phyloP scores from a whole-genome alignment of 64 coral and sea anemone species.

The Pocillopora verrucosa region DNA sequence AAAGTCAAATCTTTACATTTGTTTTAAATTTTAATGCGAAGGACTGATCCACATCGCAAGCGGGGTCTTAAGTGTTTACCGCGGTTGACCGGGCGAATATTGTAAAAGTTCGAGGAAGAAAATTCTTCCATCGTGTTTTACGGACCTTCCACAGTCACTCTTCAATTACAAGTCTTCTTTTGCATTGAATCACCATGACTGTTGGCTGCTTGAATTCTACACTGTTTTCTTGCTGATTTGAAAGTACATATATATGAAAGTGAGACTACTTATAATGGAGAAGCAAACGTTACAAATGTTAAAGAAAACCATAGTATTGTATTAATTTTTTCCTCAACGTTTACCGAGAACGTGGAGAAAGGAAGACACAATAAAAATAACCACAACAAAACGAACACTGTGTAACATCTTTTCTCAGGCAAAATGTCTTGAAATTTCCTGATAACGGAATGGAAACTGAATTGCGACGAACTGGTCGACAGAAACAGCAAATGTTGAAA shows the following conservation, averaged over 20 bases:
- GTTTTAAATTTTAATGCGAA: too few species aligned
- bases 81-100: too few species aligned
- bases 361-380: neutral
- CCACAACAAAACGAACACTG: neutral
- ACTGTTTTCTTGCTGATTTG: neutral
- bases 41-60: too few species aligned
- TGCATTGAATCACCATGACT: neutral
- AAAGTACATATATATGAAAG: neutral
- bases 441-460: slow-evolving; percentile 22
- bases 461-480: slow-evolving; percentile 22
- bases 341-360: neutral
- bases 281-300: neutral
- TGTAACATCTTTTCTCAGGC: neutral
- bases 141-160: neutral
- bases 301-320: neutral
- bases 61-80: too few species aligned
- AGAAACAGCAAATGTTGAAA: slow-evolving; percentile 1
- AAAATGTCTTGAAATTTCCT: neutral
- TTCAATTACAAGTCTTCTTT: neutral
- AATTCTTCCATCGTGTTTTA: neutral
- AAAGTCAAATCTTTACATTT: too few species aligned
- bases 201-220: neutral
- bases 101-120: neutral
- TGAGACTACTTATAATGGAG: neutral
- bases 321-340: neutral